Evolutionary conservation across 37 sponge, comb jelly and placozoan species (phyloP).

Genomic region (Chondrosia reniformis): DNA sequence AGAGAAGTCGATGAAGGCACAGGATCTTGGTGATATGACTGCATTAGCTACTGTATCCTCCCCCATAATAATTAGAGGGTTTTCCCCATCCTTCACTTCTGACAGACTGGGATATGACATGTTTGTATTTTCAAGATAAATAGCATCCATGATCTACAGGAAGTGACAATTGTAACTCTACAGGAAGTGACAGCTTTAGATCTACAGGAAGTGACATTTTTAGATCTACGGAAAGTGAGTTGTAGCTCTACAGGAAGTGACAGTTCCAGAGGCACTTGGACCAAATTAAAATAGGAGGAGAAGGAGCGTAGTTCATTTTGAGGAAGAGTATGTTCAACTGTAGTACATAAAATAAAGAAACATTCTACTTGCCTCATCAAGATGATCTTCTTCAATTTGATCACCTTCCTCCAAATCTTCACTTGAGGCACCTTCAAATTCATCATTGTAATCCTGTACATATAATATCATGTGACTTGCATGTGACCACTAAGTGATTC

Average conservation of each 20-base stretch:
- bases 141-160: constrained; percentile 1
- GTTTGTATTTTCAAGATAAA: background rate
- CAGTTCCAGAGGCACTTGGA: too few relatives aligned
- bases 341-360: too few relatives aligned
- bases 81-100: background rate
- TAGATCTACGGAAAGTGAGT: too few relatives aligned
- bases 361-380: too few relatives aligned
- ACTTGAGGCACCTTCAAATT: background rate
- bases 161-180: too few relatives aligned
- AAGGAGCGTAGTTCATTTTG: too few relatives aligned
- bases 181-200: too few relatives aligned
- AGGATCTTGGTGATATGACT: background rate
- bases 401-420: background rate
- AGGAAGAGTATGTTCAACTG: too few relatives aligned
- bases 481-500: too few relatives aligned
- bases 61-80: background rate
- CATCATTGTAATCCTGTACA: constrained; percentile 1
- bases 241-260: too few relatives aligned
- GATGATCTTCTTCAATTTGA: background rate
- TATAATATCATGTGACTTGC: background rate
- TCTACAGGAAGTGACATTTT: too few relatives aligned
- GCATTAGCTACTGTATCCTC: background rate
- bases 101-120: background rate
- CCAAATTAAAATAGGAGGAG: too few relatives aligned
- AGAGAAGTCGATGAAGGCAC: constrained; percentile 10